Evolutionary conservation across 2,888 invertebrate species (phyloP), one percentile per base, ranked within the genome.

Genomic region (Lissonota sp.): DNA sequence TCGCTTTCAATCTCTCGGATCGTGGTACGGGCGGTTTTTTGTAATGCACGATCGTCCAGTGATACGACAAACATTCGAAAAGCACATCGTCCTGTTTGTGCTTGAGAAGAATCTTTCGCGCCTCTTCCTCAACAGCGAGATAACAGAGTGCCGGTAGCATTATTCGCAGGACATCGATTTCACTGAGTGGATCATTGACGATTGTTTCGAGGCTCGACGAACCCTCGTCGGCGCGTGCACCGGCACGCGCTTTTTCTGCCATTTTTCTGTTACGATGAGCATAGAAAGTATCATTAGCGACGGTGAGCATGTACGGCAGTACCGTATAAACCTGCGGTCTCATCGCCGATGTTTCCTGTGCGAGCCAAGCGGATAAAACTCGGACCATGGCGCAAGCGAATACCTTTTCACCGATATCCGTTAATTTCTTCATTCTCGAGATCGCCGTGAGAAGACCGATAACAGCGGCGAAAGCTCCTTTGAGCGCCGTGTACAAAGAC

Each of bases 111-210:
- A 98, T 96, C 88, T 96, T 95, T 84, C 98, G 94, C 0, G 97
- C 96, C 86, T 96, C 95, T 87, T 98, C 98, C 93, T 98, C 98
- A 26, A 98, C 97, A 46, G 97, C 96, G 85, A 99, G 94, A 92
- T 98, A 98, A 88, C 98, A 98, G 4, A 98, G 93, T 0, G 97
- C 98, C 2, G 98, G 98, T 79, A 98, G 93, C 93, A 98, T 95
- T 53, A 98, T 94, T 70, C 98, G 94, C 14, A 98, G 92, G 62
- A 98, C 93, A 92, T 98, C 97, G 57, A 95, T 93, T 86, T 95
- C 94, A 58, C 95, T 94, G 87, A 94, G 91, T 42, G 95, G 93
- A 86, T 93, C 93, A 44, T 92, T 89, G 58, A 90, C 88, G 7
- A 90, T 77, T 1, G 92, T 89, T 82, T 93, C 92, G 6, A 71